phyloP scores from a whole-genome alignment of 92 coral and sea anemone genomes.

The Palythoa grandiflora region DNA sequence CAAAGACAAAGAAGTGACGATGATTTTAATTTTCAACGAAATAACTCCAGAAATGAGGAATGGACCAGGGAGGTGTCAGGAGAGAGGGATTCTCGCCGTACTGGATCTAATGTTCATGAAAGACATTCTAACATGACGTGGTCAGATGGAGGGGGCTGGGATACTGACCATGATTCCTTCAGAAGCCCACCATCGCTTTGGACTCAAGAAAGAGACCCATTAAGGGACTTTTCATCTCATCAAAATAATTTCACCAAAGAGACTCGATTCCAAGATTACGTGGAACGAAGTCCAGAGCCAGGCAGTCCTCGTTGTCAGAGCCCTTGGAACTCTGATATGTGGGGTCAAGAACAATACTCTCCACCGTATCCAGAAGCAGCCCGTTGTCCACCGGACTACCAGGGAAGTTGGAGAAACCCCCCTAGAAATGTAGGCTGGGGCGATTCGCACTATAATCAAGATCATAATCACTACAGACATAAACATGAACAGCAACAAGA shows the following conservation, averaged over 20 bases:
- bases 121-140: background rate
- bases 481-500: background rate
- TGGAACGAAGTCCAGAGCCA: constrained; percentile 11
- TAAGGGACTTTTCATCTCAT: background rate
- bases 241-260: background rate
- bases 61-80: background rate
- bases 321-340: background rate
- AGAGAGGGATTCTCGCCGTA: constrained; percentile 1
- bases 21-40: background rate
- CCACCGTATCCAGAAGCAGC: background rate
- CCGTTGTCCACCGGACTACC: background rate
- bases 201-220: background rate
- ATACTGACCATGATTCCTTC: background rate
- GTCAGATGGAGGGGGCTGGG: constrained; percentile 16
- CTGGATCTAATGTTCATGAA: background rate
- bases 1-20: background rate
- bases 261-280: background rate
- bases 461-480: constrained; percentile 35
- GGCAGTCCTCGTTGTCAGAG: background rate
- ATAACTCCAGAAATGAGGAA: background rate
- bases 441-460: constrained; percentile 11
- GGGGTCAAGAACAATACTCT: background rate
- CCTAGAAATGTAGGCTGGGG: background rate
- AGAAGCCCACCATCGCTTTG: background rate
- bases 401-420: background rate